Evolutionary conservation across 2,888 invertebrate species (phyloP).

Genomic region (Drosophila fulvimacula): DNA sequence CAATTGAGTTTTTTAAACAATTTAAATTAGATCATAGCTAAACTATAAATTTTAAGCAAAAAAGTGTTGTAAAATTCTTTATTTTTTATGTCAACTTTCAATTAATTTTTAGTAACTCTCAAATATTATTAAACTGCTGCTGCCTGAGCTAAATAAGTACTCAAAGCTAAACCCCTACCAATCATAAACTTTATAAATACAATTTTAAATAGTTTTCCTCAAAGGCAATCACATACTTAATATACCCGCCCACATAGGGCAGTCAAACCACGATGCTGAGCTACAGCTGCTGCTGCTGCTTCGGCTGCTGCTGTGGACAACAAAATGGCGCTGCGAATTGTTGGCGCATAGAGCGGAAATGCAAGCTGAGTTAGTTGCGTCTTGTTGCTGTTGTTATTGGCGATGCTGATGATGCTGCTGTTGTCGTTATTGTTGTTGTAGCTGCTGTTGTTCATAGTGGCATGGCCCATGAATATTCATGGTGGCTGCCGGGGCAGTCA

Average conservation of each 20-base stretch:
- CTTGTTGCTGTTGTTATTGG: conserved; percentile 26
- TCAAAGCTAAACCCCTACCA: too few species aligned
- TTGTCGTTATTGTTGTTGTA: conserved; percentile 21
- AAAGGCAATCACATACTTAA: neutral
- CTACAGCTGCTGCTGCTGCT: conserved; percentile 17
- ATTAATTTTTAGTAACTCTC: too few species aligned
- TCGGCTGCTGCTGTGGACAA: conserved; percentile 56
- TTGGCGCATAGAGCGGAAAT: conserved; percentile 73
- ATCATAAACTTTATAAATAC: too few species aligned
- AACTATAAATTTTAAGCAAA: too few species aligned
- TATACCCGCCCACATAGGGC: conserved; percentile 4
- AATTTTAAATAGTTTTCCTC: neutral
- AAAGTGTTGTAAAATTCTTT: too few species aligned
- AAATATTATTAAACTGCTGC: too few species aligned
- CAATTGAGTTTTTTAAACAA: too few species aligned
- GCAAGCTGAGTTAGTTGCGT: conserved; percentile 62
- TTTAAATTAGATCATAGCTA: too few species aligned
- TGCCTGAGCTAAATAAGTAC: too few species aligned
- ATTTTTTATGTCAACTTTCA: too few species aligned
- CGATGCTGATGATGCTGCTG: conserved; percentile 24
- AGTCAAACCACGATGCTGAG: conserved; percentile 21
- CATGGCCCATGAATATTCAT: conserved; percentile 74
- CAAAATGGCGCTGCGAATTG: conserved; percentile 72
- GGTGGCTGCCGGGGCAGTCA: conserved; percentile 75
- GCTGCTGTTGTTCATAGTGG: conserved; percentile 64